Base-by-base conservation (phyloP, 2,888 invertebrate genomes). In the Chirona hameri region DNA sequence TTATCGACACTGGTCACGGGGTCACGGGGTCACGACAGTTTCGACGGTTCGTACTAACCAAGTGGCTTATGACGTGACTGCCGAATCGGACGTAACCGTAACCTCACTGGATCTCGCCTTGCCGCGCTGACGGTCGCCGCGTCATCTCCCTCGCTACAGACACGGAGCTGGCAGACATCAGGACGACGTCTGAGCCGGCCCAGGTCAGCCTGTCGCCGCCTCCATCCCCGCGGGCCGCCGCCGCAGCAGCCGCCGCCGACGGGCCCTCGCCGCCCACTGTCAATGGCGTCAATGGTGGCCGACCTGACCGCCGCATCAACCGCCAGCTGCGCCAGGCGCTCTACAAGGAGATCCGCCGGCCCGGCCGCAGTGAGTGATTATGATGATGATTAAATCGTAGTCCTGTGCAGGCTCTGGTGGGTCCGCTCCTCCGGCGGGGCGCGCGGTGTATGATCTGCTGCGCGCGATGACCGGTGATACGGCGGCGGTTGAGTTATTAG, bases 331-430 rank as follows among this genome's bases (percentile, higher is more conserved):
- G 83, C 15, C 83, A 81, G 46, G 27, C 55, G n/a, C 81, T 83
- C 48, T 83, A 81, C 72, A 82, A 82, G 55, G 82, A 82, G 72
- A 81, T 83, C 65, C 82, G 82, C 18, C 65, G 82, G 72, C 83
- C 83, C 7, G 83, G 83, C 5, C 46, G 79, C 24, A 79, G 79
- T 80, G 80, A 80, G 52, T 80, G 24, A 14, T n/a, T n/a, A n/a
- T n/a, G n/a, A n/a, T n/a, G n/a, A n/a, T n/a, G n/a, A n/a, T n/a
- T n/a, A n/a, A n/a, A n/a, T n/a, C n/a, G n/a, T n/a, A n/a, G n/a
- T n/a, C n/a, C n/a, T n/a, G n/a, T n/a, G n/a, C n/a, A n/a, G n/a
- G n/a, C n/a, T n/a, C n/a, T n/a, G n/a, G n/a, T n/a, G n/a, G n/a
- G n/a, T n/a, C n/a, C n/a, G n/a, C n/a, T n/a, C n/a, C n/a, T n/a